Evolutionary conservation across 2,797 vertebrate species (phyloP).

Genomic region (Oryzias dopingdopingensis): DNA sequence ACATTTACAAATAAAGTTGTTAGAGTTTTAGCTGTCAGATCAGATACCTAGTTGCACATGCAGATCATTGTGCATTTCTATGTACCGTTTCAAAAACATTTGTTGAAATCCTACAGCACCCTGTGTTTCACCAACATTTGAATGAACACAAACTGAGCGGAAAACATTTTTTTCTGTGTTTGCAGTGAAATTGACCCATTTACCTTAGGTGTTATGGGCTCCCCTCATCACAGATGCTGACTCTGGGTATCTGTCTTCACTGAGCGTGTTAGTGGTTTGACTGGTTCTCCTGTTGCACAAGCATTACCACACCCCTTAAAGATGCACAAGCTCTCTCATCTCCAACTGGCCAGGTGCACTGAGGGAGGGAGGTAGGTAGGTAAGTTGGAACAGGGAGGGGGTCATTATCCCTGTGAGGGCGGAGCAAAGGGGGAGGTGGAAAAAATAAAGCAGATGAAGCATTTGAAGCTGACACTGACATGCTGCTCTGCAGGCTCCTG

Average conservation of each 20-base stretch:
- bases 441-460: constrained; percentile 40
- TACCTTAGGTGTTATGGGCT: too few species aligned
- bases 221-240: background rate
- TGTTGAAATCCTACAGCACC: background rate
- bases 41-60: too few species aligned
- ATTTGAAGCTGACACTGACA: constrained; percentile 60
- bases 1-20: too few species aligned
- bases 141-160: constrained; percentile 6
- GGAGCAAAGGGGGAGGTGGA: constrained; percentile 54
- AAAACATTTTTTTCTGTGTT: constrained; percentile 4
- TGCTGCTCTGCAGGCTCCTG: constrained; percentile 48
- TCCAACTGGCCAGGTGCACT: constrained; percentile 63
- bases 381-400: background rate
- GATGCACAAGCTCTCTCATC: constrained; percentile 42
- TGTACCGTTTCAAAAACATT: too few species aligned
- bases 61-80: too few species aligned
- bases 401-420: constrained; percentile 57
- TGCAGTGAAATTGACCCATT: background rate
- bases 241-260: constrained; percentile 8
- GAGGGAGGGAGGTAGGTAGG: constrained; percentile 2
- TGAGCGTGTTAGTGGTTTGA: constrained; percentile 28
- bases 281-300: constrained; percentile 60
- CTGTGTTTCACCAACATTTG: constrained; percentile 4
- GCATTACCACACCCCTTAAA: constrained; percentile 58
- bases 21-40: too few species aligned